These are phyloP conservation scores for Grantiella picta DNA, from an alignment of 2,113 vertebrate genomes.

Conservation along the genomic window DNA sequence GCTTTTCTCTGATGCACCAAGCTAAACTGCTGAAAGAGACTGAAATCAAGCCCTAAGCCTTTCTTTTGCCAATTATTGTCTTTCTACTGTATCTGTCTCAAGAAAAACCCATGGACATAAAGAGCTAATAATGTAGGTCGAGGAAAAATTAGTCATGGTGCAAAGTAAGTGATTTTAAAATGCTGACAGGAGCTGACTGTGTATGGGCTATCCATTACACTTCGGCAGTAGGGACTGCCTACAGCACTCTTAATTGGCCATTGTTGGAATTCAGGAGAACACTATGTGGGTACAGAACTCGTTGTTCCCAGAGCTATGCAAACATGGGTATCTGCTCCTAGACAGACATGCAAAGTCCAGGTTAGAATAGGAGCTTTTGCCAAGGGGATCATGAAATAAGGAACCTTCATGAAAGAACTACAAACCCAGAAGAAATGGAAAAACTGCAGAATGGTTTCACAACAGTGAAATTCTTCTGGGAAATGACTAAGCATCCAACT, in stretches of 20 bases:
- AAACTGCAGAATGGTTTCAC: neutral
- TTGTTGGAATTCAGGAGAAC: neutral
- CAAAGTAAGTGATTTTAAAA: neutral
- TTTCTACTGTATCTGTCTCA: neutral
- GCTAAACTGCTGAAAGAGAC: neutral
- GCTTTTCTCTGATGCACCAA: neutral
- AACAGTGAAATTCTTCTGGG: neutral
- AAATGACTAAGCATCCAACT: neutral
- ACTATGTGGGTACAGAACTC: neutral
- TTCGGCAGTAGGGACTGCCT: neutral
- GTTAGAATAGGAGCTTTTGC: neutral
- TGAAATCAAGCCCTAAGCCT: neutral
- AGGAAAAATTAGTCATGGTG: neutral
- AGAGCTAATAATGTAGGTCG: neutral
- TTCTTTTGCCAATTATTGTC: neutral
- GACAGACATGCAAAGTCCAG: neutral
- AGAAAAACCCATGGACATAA: neutral
- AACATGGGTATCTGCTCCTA: neutral
- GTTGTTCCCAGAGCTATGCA: neutral
- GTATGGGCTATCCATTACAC: neutral
- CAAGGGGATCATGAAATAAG: neutral
- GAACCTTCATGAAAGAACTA: neutral
- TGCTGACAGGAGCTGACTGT: neutral
- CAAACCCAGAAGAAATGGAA: neutral
- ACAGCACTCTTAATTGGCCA: neutral